Conservation (phyloP, 2,888 invertebrate genomes). For the Dynastes tityus region DNA sequence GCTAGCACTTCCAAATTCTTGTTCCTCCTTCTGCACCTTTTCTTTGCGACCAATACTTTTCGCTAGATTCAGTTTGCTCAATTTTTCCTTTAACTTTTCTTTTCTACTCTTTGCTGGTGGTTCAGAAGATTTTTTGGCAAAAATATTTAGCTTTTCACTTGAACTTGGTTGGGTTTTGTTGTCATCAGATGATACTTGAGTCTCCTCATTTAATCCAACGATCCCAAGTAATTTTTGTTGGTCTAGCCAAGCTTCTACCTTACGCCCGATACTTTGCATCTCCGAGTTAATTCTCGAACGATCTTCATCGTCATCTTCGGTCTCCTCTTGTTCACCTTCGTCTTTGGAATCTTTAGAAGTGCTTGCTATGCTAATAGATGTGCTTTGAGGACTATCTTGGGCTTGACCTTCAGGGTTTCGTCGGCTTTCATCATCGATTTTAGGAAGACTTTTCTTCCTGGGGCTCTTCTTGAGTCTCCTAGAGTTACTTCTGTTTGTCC, state of each 20-base stretch:
- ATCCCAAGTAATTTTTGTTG: background rate
- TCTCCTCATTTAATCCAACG: background rate
- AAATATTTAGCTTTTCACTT: background rate
- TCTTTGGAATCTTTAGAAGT: slow-evolving; percentile 31
- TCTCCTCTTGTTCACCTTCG: slow-evolving; percentile 9
- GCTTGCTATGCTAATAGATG: background rate
- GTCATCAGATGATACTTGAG: background rate
- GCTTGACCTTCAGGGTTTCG: slow-evolving; percentile 9
- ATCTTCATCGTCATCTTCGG: slow-evolving; percentile 6
- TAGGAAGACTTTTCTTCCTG: slow-evolving; percentile 42
- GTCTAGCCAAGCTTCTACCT: slow-evolving; percentile 14
- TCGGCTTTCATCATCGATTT: slow-evolving; percentile 17
- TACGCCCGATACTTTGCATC: background rate
- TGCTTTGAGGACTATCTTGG: slow-evolving; percentile 8
- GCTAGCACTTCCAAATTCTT: background rate
- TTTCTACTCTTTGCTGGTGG: slow-evolving; percentile 10
- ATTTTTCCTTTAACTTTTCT: slow-evolving; percentile 24
- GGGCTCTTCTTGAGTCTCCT: slow-evolving; percentile 40
- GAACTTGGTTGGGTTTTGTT: background rate
- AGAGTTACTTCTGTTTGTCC: slow-evolving; percentile 38
- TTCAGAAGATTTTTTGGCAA: background rate
- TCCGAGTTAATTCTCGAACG: slow-evolving; percentile 1
- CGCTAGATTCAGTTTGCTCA: slow-evolving; percentile 10
- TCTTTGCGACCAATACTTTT: slow-evolving; percentile 28
- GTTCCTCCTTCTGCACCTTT: background rate